Evolutionary conservation across 2,797 vertebrate genomes (phyloP).

Genomic region (Acrossocheilus fasciatus): DNA sequence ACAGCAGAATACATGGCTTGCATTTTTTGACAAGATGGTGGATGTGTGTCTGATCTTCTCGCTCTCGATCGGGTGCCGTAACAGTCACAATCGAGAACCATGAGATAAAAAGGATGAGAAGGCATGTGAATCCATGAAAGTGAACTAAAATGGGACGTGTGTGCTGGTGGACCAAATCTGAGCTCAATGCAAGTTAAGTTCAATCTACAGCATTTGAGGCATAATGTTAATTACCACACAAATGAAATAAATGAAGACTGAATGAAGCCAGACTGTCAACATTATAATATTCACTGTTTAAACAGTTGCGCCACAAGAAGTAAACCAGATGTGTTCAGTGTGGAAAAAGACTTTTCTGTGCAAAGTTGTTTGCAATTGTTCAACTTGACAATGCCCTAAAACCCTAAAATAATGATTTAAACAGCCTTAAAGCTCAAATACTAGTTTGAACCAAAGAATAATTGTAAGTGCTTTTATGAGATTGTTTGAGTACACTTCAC

Average conservation of each 20-base stretch:
- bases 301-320: not conserved
- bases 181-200: not conserved
- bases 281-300: not conserved
- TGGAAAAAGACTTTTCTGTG: not conserved
- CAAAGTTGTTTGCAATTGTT: not conserved
- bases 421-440: not conserved
- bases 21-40: slow-evolving; percentile 70
- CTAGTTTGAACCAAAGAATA: not conserved
- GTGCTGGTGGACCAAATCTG: not conserved
- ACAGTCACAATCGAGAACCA: slow-evolving; percentile 58
- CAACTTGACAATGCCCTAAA: not conserved
- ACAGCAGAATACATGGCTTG: slow-evolving; percentile 63
- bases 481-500: not conserved
- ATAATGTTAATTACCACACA: not conserved
- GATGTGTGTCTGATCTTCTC: slow-evolving; percentile 69
- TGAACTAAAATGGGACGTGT: not conserved
- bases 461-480: not conserved
- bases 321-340: not conserved
- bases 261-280: not conserved
- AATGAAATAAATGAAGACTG: not conserved
- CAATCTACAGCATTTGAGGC: not conserved
- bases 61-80: slow-evolving; percentile 53
- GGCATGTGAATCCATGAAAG: not conserved
- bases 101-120: slow-evolving; percentile 46
- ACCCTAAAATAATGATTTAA: not conserved